Evolutionary conservation across 2,797 vertebrate genomes (phyloP).

Genomic region (Heterohyrax brucei): DNA sequence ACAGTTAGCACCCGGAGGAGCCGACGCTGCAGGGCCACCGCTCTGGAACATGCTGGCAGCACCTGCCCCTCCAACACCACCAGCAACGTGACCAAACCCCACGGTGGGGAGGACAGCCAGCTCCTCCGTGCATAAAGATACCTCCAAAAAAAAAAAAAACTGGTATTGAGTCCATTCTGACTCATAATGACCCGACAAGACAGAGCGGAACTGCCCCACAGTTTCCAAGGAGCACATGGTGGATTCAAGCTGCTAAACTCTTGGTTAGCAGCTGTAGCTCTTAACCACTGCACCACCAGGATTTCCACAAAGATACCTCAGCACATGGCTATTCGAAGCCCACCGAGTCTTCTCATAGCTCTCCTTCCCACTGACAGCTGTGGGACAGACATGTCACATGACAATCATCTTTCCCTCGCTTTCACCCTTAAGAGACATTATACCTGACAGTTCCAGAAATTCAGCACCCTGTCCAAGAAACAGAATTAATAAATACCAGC

Average conservation of each 20-base stretch:
- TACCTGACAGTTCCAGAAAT: not conserved
- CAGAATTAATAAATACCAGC: not conserved
- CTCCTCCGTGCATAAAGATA: not conserved
- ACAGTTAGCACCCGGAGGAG: not conserved
- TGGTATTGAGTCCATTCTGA: too few relatives aligned
- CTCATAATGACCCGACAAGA: too few relatives aligned
- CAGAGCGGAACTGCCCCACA: too few relatives aligned
- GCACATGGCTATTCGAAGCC: not conserved
- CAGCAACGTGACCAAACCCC: not conserved
- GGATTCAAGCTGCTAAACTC: too few relatives aligned
- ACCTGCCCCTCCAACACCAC: not conserved
- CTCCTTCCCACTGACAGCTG: accelerated
- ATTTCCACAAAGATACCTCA: not conserved
- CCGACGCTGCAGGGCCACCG: not conserved
- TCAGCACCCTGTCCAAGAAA: constrained; percentile 21
- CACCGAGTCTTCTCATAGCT: not conserved
- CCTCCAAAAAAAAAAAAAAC: too few relatives aligned
- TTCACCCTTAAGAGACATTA: not conserved
- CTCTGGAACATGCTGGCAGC: not conserved
- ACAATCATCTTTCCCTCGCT: not conserved
- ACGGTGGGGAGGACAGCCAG: not conserved
- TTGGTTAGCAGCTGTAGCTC: too few relatives aligned
- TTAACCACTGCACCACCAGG: too few relatives aligned
- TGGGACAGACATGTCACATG: not conserved
- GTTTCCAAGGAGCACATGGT: too few relatives aligned